phyloP scores from a whole-genome alignment of 2,888 invertebrate genomes.

The Stramonita haemastoma region DNA sequence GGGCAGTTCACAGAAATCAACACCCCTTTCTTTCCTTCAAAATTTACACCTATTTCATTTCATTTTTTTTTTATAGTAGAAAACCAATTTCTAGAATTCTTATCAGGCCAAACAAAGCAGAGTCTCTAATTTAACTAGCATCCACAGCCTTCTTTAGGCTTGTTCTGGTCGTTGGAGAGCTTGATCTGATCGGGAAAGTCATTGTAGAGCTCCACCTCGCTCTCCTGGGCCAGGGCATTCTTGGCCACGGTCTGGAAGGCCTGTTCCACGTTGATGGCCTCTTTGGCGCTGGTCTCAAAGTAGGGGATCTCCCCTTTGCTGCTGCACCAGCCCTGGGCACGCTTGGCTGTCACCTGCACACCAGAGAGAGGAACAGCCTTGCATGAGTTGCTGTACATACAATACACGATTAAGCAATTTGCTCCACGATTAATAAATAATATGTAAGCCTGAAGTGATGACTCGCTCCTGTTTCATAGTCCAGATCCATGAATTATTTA shows the following conservation, averaged over 20 bases:
- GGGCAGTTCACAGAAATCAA: too few relatives aligned
- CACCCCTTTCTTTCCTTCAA: too few relatives aligned
- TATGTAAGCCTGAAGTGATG: too few relatives aligned
- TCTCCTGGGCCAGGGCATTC: constrained; percentile 90
- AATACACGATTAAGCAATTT: too few relatives aligned
- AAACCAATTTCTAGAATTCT: background rate
- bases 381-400: too few relatives aligned
- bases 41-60: too few relatives aligned
- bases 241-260: constrained; percentile 99
- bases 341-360: constrained; percentile 76
- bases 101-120: background rate
- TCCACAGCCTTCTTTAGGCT: constrained; percentile 66
- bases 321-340: constrained; percentile 98
- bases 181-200: constrained; percentile 97
- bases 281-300: constrained; percentile 99
- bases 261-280: constrained; percentile 98
- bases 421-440: too few relatives aligned
- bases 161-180: constrained; percentile 71
- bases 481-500: too few relatives aligned
- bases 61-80: background rate
- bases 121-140: constrained; percentile 55
- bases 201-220: constrained; percentile 94
- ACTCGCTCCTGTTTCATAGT: too few relatives aligned
- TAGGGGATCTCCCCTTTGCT: constrained; percentile 99
- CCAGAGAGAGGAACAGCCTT: background rate